Base-by-base conservation (phyloP, 2,888 invertebrate species). In the Hoplodrina ambigua region DNA sequence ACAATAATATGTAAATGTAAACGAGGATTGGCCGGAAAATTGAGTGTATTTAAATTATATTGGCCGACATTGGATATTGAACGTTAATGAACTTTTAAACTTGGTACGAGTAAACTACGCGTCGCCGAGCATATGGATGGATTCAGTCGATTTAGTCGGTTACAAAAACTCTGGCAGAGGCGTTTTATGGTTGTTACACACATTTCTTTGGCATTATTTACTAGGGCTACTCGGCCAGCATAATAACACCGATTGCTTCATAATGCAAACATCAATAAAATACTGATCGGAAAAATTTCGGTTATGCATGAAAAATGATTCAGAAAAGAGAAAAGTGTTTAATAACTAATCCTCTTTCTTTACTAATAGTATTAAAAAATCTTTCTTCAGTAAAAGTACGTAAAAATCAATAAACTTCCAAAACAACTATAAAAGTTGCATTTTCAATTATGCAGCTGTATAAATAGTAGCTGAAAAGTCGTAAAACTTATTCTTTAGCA, bases 21-120 rank as follows among this genome's bases (percentile, higher is more conserved):
- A 75, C 80, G 55, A 64, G 59, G 60, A 67, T 67, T 69, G 65
- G 81, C 78, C 85, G 86, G 86, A 87, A 86, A 87, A 85, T 85
- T 81, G 56, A 72, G 78, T 56, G 60, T 79, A 77, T 84, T 81
- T 69, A 81, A 84, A 80, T 81, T 54, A 76, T 74, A 72, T 78
- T 73, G 75, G 72, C 80, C 85, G 85, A 81, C 87, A 88, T 88
- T 88, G 88, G 80, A 79, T 87, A 86, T 80, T 86, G 86, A 85
- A 89, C 88, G 87, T 49, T 89, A 88, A 87, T 89, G 88, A 89
- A 89, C 88, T 88, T 88, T 87, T 86, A 86, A 89, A 89, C 87
- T 88, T 87, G 85, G 83, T 79, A 78, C 83, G 78, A 72, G 68
- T 71, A 59, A 74, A 77, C 78, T 78, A 69, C 75, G 67, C 72